These are phyloP conservation scores for Onychomys arenicola DNA, from an alignment of 2,797 vertebrate genomes.

Conservation along the genomic window DNA sequence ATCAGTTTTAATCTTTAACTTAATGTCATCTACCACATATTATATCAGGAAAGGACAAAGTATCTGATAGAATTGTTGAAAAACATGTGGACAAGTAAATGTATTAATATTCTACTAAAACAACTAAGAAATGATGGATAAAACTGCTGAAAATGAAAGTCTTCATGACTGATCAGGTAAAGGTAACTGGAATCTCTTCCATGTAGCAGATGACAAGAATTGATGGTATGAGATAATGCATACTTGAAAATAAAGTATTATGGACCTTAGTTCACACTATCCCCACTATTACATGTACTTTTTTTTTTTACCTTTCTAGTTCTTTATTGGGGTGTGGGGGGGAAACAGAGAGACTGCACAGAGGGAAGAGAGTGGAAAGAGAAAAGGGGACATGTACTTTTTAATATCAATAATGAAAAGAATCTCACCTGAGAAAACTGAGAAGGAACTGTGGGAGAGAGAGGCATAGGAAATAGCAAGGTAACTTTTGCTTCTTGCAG, in stretches of 20 bases:
- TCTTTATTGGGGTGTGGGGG: too few relatives aligned
- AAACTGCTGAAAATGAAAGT: not conserved
- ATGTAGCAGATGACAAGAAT: not conserved
- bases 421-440: not conserved
- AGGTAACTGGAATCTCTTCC: not conserved
- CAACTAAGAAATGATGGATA: not conserved
- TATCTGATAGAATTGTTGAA: not conserved
- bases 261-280: not conserved
- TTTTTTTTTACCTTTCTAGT: too few relatives aligned
- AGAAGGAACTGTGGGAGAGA: not conserved
- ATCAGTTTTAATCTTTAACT: not conserved
- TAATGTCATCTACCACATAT: not conserved
- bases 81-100: not conserved
- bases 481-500: not conserved
- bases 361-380: too few relatives aligned
- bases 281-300: not conserved
- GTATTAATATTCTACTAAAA: not conserved
- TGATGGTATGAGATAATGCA: not conserved
- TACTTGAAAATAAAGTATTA: slow-evolving; percentile 34
- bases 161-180: not conserved
- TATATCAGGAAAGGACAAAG: not conserved
- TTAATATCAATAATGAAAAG: not conserved
- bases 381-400: not conserved
- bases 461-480: too few relatives aligned
- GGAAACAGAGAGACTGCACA: too few relatives aligned